These are phyloP conservation scores for Eristalis intricaria DNA, from an alignment of 2,888 invertebrate genomes.

Conservation along the genomic window DNA sequence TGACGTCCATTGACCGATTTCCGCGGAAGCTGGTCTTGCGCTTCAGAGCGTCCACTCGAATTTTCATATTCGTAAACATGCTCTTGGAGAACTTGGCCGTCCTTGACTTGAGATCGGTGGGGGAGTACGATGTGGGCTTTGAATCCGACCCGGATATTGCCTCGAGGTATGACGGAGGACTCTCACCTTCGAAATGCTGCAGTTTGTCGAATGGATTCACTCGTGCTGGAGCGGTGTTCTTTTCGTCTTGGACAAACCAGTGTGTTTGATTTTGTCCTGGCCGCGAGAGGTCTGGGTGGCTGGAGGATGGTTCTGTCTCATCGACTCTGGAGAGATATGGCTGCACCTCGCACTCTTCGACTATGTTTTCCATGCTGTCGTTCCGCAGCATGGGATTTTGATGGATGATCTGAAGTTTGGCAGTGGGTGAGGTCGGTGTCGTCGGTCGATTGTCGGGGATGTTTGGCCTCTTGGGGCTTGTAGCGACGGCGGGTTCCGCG, in stretches of 20 bases:
- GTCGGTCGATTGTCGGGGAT: conserved; percentile 22
- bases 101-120: conserved; percentile 72
- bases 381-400: conserved; percentile 78
- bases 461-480: conserved; percentile 44
- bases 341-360: conserved; percentile 74
- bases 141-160: conserved; percentile 76
- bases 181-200: conserved; percentile 76
- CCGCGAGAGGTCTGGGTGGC: conserved; percentile 74
- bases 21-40: conserved; percentile 79
- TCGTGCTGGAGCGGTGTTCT: conserved; percentile 29
- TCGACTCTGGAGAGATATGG: conserved; percentile 75
- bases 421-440: conserved; percentile 44
- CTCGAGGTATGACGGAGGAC: conserved; percentile 80
- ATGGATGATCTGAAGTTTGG: conserved; percentile 77
- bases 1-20: conserved; percentile 75
- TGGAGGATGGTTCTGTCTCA: conserved; percentile 62
- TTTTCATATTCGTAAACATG: conserved; percentile 79
- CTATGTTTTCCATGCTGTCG: conserved; percentile 78
- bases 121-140: conserved; percentile 43
- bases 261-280: conserved; percentile 77
- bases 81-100: conserved; percentile 77
- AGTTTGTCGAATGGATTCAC: conserved; percentile 74
- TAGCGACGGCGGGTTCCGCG: conserved; percentile 23
- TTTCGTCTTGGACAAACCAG: conserved; percentile 78
- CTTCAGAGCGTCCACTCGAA: conserved; percentile 79